A percentile compares a stretch with the other conserved stretches of the same genome.
These are phyloP conservation scores for Typhlichthys eigenmanni DNA, from an alignment of 2,797 vertebrate genomes.

Conservation along the genomic window DNA sequence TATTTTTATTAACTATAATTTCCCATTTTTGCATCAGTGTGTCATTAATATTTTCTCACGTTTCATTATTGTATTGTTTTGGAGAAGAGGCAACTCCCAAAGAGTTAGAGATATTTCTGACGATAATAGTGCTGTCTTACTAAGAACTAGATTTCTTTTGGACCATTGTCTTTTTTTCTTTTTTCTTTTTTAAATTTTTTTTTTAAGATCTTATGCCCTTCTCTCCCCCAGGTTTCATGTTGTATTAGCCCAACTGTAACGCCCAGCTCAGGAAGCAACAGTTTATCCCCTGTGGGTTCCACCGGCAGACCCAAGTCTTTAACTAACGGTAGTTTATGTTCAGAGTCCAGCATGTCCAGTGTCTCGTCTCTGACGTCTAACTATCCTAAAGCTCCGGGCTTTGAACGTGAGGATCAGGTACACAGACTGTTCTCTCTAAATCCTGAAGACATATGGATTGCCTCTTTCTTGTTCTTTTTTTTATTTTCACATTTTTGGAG, in stretches of 20 bases:
- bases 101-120: neutral
- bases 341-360: conserved; percentile 81
- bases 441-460: conserved; percentile 33
- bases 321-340: conserved; percentile 84
- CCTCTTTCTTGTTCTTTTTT: conserved; percentile 16
- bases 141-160: conserved; percentile 9
- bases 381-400: conserved; percentile 88
- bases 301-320: conserved; percentile 83
- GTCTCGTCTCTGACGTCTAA: conserved; percentile 82
- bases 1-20: conserved; percentile 7
- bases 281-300: conserved; percentile 85
- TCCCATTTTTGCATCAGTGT: conserved; percentile 17
- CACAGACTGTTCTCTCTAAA: conserved; percentile 64
- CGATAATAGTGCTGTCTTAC: too few relatives aligned
- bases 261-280: conserved; percentile 85
- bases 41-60: conserved; percentile 26
- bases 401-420: conserved; percentile 90
- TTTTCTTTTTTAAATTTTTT: conserved; percentile 21
- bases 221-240: conserved; percentile 84
- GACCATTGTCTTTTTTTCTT: conserved; percentile 15
- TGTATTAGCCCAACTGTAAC: conserved; percentile 85
- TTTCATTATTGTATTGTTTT: conserved; percentile 25
- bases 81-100: neutral
- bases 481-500: conserved; percentile 17
- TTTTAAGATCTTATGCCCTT: conserved; percentile 72